Evolutionary conservation across 2,888 invertebrate species (phyloP), one percentile per base, ranked within the genome.

Genomic region (Charanyca ferruginea): DNA sequence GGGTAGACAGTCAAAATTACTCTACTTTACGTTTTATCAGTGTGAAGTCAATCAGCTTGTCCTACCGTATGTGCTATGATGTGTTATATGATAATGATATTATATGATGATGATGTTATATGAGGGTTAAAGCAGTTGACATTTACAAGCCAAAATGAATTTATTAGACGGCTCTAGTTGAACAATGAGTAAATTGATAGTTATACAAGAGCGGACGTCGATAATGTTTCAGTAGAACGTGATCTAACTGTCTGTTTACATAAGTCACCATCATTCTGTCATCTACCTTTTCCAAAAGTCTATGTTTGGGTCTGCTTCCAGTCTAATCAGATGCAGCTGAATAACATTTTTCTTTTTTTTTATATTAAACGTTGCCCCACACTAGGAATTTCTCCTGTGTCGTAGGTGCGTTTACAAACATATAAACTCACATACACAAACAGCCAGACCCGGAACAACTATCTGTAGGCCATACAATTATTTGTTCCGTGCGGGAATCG

Each of bases 51-150:
- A 38, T 38, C 2, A 4, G 9, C 38, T 16, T 8, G 1, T 1
- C 8, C 6, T 11, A 5, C 38, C 1, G 13, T 13, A 16, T 1
- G 11, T 13, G 35, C 13, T 38, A 16, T 9, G 16, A 16, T 38
- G 38, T 38, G 38, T 38, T 16, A 35, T 20, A 23, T 16, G 47
- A 47, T 41, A n/a, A 41, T 41, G 41, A 35, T 35, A 35, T 35
- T 35, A 35, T 23, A 42, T 38, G 23, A 44, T 58, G 47, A 73
- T 44, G n/a, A 71, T 66, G 42, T 66, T 58, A n/a, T 35, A 66
- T 25, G 23, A 65, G 70, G 74, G 66, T 63, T 67, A 63, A 28
- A 78, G 42, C 57, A 60, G 53, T 67, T 73, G 65, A 66, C 62
- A 67, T 71, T 59, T 52, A 61, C 71, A 59, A 13, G 54, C 69